Conservation (phyloP, 2,888 invertebrate genomes). For the Acanthopleura granulata region DNA sequence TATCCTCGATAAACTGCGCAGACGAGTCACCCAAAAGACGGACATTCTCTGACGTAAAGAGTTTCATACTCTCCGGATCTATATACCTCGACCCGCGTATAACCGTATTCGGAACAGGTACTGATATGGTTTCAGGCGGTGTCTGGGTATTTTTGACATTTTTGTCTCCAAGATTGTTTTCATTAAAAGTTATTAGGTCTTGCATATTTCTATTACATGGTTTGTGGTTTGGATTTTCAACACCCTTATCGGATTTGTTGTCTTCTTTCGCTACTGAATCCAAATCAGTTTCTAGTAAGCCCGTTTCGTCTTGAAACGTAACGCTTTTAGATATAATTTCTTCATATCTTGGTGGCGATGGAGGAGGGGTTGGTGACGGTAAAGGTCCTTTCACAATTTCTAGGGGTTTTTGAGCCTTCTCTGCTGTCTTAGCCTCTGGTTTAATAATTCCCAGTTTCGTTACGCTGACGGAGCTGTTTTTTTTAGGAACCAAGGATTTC, state of each 20-base stretch:
- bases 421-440: background rate
- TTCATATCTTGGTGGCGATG: constrained; percentile 9
- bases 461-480: background rate
- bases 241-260: background rate
- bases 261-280: background rate
- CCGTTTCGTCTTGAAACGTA: constrained; percentile 18
- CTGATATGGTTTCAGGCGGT: background rate
- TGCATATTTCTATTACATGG: constrained; percentile 15
- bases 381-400: background rate
- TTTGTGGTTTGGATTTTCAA: background rate
- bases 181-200: background rate
- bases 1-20: constrained; percentile 17
- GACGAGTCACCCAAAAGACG: constrained; percentile 45
- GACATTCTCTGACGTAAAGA: constrained; percentile 53
- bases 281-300: constrained; percentile 10
- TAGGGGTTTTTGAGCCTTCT: background rate
- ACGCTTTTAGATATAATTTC: constrained; percentile 11
- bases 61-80: constrained; percentile 64
- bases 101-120: constrained; percentile 40
- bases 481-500: constrained; percentile 12
- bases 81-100: constrained; percentile 59
- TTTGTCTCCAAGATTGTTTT: constrained; percentile 11
- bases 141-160: constrained; percentile 2
- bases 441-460: background rate
- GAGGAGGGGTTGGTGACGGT: constrained; percentile 17